These are phyloP conservation scores for Conchocele bisecta DNA, from an alignment of 2,888 invertebrate species.

Conservation along the genomic window DNA sequence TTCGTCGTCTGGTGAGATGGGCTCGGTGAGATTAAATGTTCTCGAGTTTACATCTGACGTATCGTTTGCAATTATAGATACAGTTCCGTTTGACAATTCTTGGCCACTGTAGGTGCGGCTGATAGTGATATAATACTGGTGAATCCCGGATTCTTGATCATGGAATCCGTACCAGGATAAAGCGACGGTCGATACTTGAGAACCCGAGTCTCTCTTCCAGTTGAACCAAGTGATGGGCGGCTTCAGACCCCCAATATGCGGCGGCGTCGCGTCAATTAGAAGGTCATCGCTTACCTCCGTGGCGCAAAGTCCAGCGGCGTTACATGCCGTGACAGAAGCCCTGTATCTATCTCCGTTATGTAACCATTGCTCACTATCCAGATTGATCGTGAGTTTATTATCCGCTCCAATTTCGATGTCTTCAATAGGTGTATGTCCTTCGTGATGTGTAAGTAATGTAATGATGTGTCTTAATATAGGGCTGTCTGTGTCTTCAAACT, in stretches of 20 bases:
- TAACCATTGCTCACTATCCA: conserved; percentile 37
- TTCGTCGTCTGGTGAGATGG: conserved; percentile 20
- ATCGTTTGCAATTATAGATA: neutral
- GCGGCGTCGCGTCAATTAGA: conserved; percentile 64
- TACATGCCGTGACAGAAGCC: conserved; percentile 53
- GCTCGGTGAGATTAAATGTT: conserved; percentile 1
- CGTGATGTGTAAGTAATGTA: conserved; percentile 43
- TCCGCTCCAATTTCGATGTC: conserved; percentile 35
- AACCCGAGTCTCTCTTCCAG: neutral
- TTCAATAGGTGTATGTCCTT: conserved; percentile 50
- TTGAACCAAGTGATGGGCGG: conserved; percentile 47
- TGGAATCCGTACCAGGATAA: conserved; percentile 62
- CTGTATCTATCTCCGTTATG: conserved; percentile 54
- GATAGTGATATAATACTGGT: conserved; percentile 38
- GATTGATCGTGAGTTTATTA: conserved; percentile 30
- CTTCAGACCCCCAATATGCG: conserved; percentile 62
- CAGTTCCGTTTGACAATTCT: conserved; percentile 45
- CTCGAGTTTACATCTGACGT: neutral
- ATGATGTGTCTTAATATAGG: conserved; percentile 45
- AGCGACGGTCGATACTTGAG: conserved; percentile 4
- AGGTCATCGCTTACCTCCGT: conserved; percentile 38
- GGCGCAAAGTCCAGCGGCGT: conserved; percentile 59
- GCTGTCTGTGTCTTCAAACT: conserved; percentile 51
- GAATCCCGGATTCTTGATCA: conserved; percentile 58
- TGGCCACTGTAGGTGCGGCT: conserved; percentile 45